A percentile compares a stretch with the other conserved stretches of the same genome.
Evolutionary conservation across 2,797 vertebrate species (phyloP).

Genomic region (Sphenopsis melanotis): DNA sequence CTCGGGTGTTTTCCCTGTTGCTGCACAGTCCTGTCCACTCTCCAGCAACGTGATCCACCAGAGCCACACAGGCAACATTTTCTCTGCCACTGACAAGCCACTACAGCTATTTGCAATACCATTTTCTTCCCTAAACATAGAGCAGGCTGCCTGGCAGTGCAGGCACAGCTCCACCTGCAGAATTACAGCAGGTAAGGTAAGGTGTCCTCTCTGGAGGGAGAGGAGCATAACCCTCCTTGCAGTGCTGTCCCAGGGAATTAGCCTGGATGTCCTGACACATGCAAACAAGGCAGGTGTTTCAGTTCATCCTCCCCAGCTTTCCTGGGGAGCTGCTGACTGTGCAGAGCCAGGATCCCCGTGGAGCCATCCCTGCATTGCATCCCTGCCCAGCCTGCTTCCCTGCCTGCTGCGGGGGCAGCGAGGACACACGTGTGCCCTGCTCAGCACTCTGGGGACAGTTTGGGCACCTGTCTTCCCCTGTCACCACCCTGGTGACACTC

Average conservation of each 20-base stretch:
- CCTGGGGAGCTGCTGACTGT: not conserved
- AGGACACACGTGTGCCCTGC: rapidly evolving
- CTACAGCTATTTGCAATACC: not conserved
- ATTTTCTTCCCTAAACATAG: not conserved
- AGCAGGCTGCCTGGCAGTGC: not conserved
- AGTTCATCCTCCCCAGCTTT: not conserved
- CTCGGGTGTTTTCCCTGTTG: not conserved
- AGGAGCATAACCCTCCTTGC: not conserved
- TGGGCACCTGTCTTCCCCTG: rapidly evolving
- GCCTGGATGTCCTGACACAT: rapidly evolving
- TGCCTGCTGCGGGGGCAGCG: rapidly evolving
- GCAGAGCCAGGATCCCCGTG: rapidly evolving
- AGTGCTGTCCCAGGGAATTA: not conserved
- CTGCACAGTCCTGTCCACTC: not conserved
- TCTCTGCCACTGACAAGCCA: not conserved
- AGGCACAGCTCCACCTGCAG: rapidly evolving
- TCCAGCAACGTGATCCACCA: rapidly evolving
- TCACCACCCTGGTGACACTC: rapidly evolving
- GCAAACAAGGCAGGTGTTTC: not conserved
- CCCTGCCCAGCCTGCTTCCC: too few relatives aligned
- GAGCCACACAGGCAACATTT: rapidly evolving
- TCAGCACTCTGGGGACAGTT: rapidly evolving
- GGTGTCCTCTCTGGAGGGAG: rapidly evolving
- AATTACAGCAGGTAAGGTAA: rapidly evolving
- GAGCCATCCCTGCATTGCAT: too few relatives aligned